Conservation (phyloP, 2,797 vertebrate genomes). For the Enteromius paludinosus region DNA sequence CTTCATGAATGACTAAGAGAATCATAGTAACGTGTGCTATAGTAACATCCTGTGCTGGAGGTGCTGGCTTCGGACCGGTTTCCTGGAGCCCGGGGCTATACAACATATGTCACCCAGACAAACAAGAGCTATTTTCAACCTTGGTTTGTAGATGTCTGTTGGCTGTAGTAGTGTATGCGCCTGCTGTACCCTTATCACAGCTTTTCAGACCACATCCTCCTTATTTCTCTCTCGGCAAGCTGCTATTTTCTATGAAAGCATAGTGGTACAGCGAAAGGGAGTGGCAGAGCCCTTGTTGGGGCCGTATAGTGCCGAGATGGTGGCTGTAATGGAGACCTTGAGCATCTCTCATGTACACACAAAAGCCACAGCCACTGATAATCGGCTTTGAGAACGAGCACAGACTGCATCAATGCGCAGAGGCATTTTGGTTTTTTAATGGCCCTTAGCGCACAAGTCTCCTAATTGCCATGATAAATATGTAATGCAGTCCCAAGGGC, state of each 20-base stretch:
- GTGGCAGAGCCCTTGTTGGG: conserved; percentile 26
- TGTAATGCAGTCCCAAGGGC: conserved; percentile 58
- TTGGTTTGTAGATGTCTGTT: conserved; percentile 25
- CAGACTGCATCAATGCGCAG: conserved; percentile 9
- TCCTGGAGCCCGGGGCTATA: conserved; percentile 66
- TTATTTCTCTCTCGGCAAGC: background rate
- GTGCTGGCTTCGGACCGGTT: conserved; percentile 64
- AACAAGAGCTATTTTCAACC: conserved; percentile 63
- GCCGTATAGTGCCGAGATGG: background rate
- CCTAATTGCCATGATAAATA: conserved; percentile 75
- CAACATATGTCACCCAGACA: conserved; percentile 70
- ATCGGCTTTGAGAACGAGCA: conserved; percentile 21
- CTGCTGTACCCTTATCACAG: conserved; percentile 24
- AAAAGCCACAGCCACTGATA: conserved; percentile 39
- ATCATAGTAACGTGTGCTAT: conserved; percentile 41
- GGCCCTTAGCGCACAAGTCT: conserved; percentile 61
- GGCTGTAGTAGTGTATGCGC: background rate
- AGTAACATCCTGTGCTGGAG: conserved; percentile 67
- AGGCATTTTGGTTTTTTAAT: conserved; percentile 62
- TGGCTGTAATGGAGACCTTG: conserved; percentile 31
- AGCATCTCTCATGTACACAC: conserved; percentile 41
- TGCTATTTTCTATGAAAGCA: conserved; percentile 23
- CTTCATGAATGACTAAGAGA: conserved; percentile 33
- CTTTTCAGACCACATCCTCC: conserved; percentile 32
- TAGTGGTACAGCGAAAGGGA: conserved; percentile 25